Base-by-base conservation (phyloP, 2,888 invertebrate genomes). In the Cheilosia impressa region DNA sequence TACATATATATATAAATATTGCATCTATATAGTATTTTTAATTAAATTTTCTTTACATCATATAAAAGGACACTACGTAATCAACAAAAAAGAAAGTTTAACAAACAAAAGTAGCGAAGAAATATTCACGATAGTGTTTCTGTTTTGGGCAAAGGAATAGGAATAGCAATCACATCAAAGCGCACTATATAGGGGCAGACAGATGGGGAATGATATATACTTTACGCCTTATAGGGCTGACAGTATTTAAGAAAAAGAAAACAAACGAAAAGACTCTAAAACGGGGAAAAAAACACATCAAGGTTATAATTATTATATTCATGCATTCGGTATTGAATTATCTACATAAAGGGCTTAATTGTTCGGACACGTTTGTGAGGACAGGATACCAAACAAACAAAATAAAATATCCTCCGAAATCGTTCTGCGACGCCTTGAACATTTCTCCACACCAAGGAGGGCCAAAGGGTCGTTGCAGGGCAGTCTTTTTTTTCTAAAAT, bases 1-100 rank as follows among this genome's bases (percentile, higher is more conserved):
- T 57, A 57, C 43, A 43, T 19, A 5, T 57, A 57, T 57, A 65
- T 38, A 57, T 47, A 69, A 69, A 50, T 71, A 58, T 34, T 57
- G 9, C 34, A 45, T 50, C 38, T 53, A 66, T 24, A 10, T 22
- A 50, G 27, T 19, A 50, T 17, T 27, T 43, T 43, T 52, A n/a
- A 9, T 53, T 41, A 41, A 43, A 17, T 66, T 41, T 24, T 22
- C 22, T 24, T 52, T 52, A 52, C 52, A 52, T 24, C 34, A 52
- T 22, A 41, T 17, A 66, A 66, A 50, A 50, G 63, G 50, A 38
- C 47, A 34, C 34, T 65, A 38, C 17, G 38, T 24, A 22, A 22
- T 38, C 10, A 52, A 52, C 52, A 52, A 52, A 52, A 9, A 24
- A 15, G 22, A 66, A 22, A 66, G 4, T 52, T n/a, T 19, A 24